A percentile compares a stretch with the other conserved stretches of the same genome.
phyloP scores from a whole-genome alignment of 2,797 vertebrate species.

The Esox lucius region DNA sequence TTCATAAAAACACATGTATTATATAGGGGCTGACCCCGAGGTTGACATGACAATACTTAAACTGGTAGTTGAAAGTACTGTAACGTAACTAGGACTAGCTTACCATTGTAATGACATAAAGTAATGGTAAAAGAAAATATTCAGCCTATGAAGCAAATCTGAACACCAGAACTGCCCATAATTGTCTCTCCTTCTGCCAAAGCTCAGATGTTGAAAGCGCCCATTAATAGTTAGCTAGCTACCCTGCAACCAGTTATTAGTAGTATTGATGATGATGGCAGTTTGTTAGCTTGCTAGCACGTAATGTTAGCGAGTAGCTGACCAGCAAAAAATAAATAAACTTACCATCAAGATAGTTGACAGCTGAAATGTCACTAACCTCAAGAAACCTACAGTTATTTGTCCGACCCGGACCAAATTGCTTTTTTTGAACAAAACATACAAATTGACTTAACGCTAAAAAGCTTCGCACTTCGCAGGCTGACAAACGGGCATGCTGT shows the following conservation, averaged over 20 bases:
- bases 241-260: not conserved
- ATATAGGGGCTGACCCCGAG: not conserved
- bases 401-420: not conserved
- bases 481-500: not conserved
- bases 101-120: too few species aligned
- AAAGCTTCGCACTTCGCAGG: not conserved
- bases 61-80: not conserved
- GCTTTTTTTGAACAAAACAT: not conserved
- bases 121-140: not conserved
- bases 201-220: not conserved
- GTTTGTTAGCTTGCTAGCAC: not conserved
- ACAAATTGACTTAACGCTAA: not conserved
- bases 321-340: slow-evolving; percentile 1
- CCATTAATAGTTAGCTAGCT: not conserved
- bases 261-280: not conserved
- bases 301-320: not conserved
- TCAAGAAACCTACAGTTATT: not conserved
- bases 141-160: not conserved
- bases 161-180: not conserved
- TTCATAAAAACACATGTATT: not conserved
- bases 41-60: not conserved
- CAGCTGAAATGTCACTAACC: not conserved
- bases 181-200: not conserved
- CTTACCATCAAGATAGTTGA: slow-evolving; percentile 6
- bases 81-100: not conserved